Evolutionary conservation across 2,113 vertebrate species (phyloP).

Genomic region (Phoenicopterus ruber): DNA sequence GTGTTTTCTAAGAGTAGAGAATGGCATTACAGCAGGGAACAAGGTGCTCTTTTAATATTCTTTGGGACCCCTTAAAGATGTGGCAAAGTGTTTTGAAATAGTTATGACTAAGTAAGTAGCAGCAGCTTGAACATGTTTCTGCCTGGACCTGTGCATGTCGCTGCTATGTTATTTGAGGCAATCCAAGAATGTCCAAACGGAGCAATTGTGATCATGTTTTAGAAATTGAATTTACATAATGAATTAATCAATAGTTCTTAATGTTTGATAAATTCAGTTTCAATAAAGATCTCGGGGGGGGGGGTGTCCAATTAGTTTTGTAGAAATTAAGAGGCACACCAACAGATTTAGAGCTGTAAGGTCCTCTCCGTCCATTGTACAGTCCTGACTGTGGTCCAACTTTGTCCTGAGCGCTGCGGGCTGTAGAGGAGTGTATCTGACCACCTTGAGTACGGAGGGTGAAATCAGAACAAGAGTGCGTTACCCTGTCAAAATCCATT

Average conservation of each 20-base stretch:
- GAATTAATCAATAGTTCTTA: background rate
- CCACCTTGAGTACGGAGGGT: background rate
- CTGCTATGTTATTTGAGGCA: background rate
- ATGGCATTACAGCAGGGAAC: background rate
- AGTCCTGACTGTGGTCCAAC: background rate
- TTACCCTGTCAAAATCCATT: background rate
- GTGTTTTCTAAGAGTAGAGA: background rate
- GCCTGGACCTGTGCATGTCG: background rate
- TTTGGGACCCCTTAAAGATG: background rate
- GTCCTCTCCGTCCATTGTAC: background rate
- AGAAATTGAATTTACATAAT: background rate
- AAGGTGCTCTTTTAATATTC: background rate
- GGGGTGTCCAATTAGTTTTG: background rate
- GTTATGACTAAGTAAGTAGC: background rate
- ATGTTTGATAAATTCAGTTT: background rate
- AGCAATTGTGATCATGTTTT: background rate
- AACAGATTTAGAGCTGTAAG: rapidly evolving
- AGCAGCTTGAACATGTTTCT: background rate
- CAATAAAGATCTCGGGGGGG: background rate
- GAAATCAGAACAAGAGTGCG: background rate
- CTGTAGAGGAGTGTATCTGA: background rate
- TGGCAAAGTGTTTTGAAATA: background rate
- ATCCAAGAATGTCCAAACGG: rapidly evolving
- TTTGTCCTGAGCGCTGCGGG: background rate
- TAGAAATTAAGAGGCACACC: background rate